Base-by-base conservation (phyloP, 1,140 invertebrate species). In the Psilanteris sp. region DNA sequence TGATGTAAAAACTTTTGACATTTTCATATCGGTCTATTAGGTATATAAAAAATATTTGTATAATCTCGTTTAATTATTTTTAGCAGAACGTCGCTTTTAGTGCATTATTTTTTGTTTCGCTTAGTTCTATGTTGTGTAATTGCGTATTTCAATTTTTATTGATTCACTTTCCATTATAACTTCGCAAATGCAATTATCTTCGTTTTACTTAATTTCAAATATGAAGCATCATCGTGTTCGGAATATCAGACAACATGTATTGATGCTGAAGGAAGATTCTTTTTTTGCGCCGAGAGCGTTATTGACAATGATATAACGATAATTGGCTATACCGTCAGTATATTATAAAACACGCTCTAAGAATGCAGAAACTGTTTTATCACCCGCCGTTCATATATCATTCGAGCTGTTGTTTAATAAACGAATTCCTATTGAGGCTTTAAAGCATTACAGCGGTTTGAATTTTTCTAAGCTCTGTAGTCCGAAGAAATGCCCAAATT, bases 301-400 rank as follows among this genome's bases (percentile, higher is more conserved):
- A 24, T 39, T 54, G 43, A 27, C 29, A 29, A 43, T 27, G 11
- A 34, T 48, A 37, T 52, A 52, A 59, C n/a, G 44, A 36, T 59
- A 44, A 61, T 61, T 44, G 36, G 14, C 24, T 70, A 9, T 41
- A 72, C 41, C 57, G 13, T 64, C 59, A 64, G 57, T 64, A 48
- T 44, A 64, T 72, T 66, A 66, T 64, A 66, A 73, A 66, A 59
- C 34, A 8, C 27, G 37, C n/a, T 11, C n/a, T 54, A 71, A 72
- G 41, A 72, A 59, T 62, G 29, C 16, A 48, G 22, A 62, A 72
- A 72, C 67, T 72, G 67, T 62, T 72, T 72, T 72, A 72, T 72
- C 67, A n/a, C 67, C 41, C 16, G 67, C 22, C 31, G 67, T 72
- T 72, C 48, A 62, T 71, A 61, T 71, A 71, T 71, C 67, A 61